These are phyloP conservation scores for Anoura caudifer DNA, from an alignment of 2,113 vertebrate genomes.

Conservation along the genomic window DNA sequence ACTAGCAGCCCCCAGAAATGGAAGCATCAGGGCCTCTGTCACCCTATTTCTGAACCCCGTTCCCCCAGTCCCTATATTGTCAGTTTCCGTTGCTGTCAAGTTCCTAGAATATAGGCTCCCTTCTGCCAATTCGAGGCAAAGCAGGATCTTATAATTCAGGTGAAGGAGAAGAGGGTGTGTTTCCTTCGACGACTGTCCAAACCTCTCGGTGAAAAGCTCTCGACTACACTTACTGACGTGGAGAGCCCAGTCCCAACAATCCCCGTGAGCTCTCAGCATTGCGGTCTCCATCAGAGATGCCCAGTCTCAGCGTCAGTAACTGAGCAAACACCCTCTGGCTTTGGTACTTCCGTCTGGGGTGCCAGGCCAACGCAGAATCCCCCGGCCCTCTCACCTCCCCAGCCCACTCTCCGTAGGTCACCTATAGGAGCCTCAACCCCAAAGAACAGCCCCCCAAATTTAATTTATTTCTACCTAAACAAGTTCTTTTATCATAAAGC, in stretches of 20 bases:
- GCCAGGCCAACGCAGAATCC: constrained; percentile 65
- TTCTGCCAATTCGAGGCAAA: neutral
- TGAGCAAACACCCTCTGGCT: constrained; percentile 43
- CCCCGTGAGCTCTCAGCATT: neutral
- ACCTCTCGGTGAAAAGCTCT: neutral
- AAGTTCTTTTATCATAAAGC: constrained; percentile 94
- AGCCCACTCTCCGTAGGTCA: constrained; percentile 76
- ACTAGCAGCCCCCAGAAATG: neutral
- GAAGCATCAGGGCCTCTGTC: neutral
- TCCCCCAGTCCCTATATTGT: neutral
- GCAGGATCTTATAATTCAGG: neutral
- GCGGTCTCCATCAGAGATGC: neutral
- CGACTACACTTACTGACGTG: neutral
- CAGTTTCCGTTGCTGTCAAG: neutral
- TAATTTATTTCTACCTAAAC: constrained; percentile 92
- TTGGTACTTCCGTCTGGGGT: constrained; percentile 55
- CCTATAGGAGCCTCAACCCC: constrained; percentile 81
- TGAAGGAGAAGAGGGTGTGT: neutral
- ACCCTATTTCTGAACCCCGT: neutral
- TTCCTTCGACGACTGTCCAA: neutral
- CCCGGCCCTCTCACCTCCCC: constrained; percentile 72
- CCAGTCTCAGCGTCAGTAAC: constrained; percentile 50
- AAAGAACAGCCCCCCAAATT: constrained; percentile 86
- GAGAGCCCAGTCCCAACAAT: accelerated
- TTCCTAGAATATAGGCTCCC: neutral